A percentile compares a stretch with the other conserved stretches of the same genome.
These are phyloP conservation scores for Xiphophorus birchmanni DNA, from an alignment of 2,797 vertebrate species.

Conservation along the genomic window DNA sequence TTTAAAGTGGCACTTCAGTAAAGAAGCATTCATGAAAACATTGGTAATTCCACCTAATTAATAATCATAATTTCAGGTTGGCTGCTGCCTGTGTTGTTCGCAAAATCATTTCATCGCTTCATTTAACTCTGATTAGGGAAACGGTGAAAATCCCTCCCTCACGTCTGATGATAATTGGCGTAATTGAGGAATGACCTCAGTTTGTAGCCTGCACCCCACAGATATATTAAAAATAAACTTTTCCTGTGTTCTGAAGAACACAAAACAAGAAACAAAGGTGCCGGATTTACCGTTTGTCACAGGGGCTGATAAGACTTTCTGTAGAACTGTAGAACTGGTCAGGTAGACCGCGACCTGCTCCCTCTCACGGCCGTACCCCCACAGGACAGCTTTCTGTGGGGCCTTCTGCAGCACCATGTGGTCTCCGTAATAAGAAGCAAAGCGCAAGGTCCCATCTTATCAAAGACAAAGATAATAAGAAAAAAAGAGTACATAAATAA, in stretches of 20 bases:
- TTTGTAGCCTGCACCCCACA: not conserved
- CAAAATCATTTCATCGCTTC: not conserved
- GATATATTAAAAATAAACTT: not conserved
- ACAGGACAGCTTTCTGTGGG: slow-evolving; percentile 84
- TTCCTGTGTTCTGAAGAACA: not conserved
- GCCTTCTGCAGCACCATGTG: slow-evolving; percentile 92
- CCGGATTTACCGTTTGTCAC: slow-evolving; percentile 67
- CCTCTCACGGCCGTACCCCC: slow-evolving; percentile 82
- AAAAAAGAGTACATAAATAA: not conserved
- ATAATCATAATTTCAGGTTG: not conserved
- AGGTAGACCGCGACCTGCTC: slow-evolving; percentile 75
- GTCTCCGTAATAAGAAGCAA: slow-evolving; percentile 87
- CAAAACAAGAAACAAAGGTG: not conserved
- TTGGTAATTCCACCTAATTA: not conserved
- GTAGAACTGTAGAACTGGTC: slow-evolving; percentile 29
- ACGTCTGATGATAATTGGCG: not conserved
- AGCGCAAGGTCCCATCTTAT: slow-evolving; percentile 66
- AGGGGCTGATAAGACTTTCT: slow-evolving; percentile 30
- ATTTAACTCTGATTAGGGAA: not conserved
- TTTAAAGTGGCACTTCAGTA: not conserved
- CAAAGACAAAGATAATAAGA: not conserved
- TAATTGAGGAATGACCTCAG: not conserved
- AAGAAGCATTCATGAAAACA: not conserved
- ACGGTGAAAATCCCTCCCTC: not conserved
- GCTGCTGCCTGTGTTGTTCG: not conserved